Percentiles rank a stretch among this genome's conserved stretches.
Conservation (phyloP, 2,113 vertebrate genomes). For the Ciconia boyciana region DNA sequence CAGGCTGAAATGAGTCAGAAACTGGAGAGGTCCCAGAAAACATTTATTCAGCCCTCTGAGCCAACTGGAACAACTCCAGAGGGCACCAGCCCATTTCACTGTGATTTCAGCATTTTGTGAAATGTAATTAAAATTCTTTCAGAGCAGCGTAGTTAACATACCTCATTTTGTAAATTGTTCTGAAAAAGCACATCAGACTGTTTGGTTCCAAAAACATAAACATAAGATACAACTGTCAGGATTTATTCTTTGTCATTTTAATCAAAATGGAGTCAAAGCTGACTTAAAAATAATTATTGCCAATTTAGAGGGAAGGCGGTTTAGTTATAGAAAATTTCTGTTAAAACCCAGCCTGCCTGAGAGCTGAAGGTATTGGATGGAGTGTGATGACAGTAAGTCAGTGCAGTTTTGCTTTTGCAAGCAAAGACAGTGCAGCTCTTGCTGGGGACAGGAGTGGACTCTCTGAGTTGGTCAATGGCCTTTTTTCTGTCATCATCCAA, state of each 20-base stretch:
- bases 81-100: background rate
- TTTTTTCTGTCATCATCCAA: background rate
- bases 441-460: background rate
- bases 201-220: background rate
- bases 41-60: background rate
- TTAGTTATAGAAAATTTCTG: background rate
- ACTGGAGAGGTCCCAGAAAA: background rate
- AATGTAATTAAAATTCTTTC: background rate
- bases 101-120: background rate
- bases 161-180: background rate
- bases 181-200: background rate
- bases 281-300: background rate
- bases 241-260: background rate
- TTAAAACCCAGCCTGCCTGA: background rate
- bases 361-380: background rate
- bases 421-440: background rate
- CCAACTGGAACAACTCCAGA: background rate
- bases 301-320: background rate
- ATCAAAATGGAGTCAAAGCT: background rate
- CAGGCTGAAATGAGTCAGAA: constrained; percentile 56
- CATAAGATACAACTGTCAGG: background rate
- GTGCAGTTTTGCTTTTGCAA: background rate
- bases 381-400: background rate
- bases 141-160: background rate
- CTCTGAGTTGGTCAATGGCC: background rate